These are phyloP conservation scores for Morone chrysops DNA, from an alignment of 2,113 vertebrate species.

Conservation along the genomic window DNA sequence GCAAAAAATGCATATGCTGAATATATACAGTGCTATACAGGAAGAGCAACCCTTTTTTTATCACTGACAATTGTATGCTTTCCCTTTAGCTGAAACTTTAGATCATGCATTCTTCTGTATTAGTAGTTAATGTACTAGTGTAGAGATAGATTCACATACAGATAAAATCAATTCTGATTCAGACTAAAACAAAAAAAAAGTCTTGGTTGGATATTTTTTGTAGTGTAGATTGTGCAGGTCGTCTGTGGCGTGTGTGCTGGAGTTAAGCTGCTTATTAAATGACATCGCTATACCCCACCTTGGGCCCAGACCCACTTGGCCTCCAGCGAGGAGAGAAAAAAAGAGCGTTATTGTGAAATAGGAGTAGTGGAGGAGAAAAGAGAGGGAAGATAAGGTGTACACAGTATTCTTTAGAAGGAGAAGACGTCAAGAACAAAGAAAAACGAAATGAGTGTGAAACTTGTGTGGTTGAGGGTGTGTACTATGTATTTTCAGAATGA, in stretches of 20 bases:
- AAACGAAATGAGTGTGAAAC: constrained; percentile 16
- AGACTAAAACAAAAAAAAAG: background rate
- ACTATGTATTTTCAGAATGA: constrained; percentile 19
- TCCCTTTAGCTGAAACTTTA: background rate
- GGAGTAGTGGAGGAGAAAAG: constrained; percentile 39
- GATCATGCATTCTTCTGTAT: background rate
- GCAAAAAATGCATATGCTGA: constrained; percentile 18
- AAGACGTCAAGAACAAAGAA: constrained; percentile 31
- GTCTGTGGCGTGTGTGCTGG: constrained; percentile 53
- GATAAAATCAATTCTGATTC: background rate
- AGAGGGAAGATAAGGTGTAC: constrained; percentile 24
- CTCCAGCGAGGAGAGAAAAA: constrained; percentile 56
- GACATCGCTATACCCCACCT: constrained; percentile 67
- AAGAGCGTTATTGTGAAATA: constrained; percentile 54
- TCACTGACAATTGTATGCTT: background rate
- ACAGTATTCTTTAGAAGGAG: background rate
- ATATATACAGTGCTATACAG: background rate
- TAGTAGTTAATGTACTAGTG: background rate
- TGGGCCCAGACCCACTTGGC: constrained; percentile 62
- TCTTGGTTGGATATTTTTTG: constrained; percentile 30
- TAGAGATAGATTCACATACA: background rate
- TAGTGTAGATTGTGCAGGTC: constrained; percentile 45
- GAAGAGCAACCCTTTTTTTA: background rate
- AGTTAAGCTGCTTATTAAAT: constrained; percentile 78
- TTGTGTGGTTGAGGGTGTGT: constrained; percentile 15